Evolutionary conservation across 2,888 invertebrate species (phyloP), one percentile per base, ranked within the genome.

Genomic region (Aphidoletes aphidimyza): DNA sequence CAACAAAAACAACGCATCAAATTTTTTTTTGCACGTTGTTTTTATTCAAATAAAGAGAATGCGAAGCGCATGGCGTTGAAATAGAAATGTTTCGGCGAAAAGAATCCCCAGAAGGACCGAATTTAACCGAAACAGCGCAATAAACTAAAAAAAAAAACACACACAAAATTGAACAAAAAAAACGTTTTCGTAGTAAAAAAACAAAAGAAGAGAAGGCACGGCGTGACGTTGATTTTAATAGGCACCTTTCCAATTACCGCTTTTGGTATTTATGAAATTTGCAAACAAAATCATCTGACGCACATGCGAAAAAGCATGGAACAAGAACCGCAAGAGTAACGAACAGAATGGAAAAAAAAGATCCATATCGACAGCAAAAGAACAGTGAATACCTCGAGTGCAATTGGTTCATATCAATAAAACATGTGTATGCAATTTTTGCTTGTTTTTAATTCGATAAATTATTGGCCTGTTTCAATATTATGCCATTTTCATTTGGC

Each of bases 331-430:
- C n/a, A n/a, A n/a, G n/a, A n/a, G n/a, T n/a, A n/a, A n/a, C n/a
- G n/a, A n/a, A n/a, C n/a, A n/a, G n/a, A n/a, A 5, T 22, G 22
- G 22, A 22, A n/a, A 54, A 3, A 14, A 54, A 47, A 54, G 22
- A 54, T 22, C 11, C 5, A 39, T 11, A n/a, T 5, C 30, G n/a
- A 34, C 17, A 69, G 11, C 14, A 14, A 30, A 69, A 69, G 69
- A 69, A 30, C 30, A 17, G 26, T 26, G 69, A 69, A 69, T 26
- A 69, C 30, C 69, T 14, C 9, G 11, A 69, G 14, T 69, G 69
- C 69, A 69, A 69, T 69, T 69, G 69, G 69, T 69, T 69, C 69
- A 69, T 69, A 69, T 69, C 69, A 69, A 69, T 69, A 69, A 69
- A 30, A 69, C 69, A 69, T 30, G n/a, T 69, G 69, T 69, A 30